These are phyloP conservation scores for Hyphantria cunea DNA, from an alignment of 1,140 invertebrate genomes.

Conservation along the genomic window DNA sequence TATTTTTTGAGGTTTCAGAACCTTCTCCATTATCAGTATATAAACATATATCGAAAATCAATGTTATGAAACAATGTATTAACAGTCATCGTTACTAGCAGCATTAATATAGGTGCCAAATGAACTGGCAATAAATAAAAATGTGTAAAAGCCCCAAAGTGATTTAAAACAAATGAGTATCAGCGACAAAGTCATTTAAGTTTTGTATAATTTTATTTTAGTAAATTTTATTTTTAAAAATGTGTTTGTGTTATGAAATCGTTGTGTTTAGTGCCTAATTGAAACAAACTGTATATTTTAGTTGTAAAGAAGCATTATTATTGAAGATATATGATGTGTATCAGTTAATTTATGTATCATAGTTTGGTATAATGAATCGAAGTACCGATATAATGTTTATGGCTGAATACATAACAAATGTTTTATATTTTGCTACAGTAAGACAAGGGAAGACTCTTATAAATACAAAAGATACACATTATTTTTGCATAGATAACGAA, in stretches of 20 bases:
- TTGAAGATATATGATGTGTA: constrained; percentile 31
- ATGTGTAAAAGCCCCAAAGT: constrained; percentile 1
- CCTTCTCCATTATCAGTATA: no score
- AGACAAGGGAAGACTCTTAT: constrained; percentile 82
- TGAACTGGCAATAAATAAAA: constrained; percentile 18
- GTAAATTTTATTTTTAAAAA: constrained; percentile 40
- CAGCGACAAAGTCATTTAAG: constrained; percentile 34
- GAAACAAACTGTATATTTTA: constrained; percentile 30
- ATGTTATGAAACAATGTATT: no score
- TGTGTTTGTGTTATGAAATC: constrained; percentile 47
- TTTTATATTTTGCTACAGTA: constrained; percentile 71
- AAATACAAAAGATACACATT: constrained; percentile 91
- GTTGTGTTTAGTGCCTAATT: constrained; percentile 39
- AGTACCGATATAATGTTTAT: constrained; percentile 66
- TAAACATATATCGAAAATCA: no score
- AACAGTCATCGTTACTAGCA: no score
- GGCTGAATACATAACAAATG: constrained; percentile 74
- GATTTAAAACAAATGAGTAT: constrained; percentile 45
- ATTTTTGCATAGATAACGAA: constrained; percentile 95
- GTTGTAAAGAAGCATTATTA: constrained; percentile 27
- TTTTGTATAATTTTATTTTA: constrained; percentile 33
- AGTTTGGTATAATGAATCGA: constrained; percentile 50
- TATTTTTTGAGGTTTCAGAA: no score
- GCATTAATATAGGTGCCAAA: neutral
- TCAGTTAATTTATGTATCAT: constrained; percentile 25